Base-by-base conservation (phyloP, 2,113 vertebrate species). In the Trichechus manatus region DNA sequence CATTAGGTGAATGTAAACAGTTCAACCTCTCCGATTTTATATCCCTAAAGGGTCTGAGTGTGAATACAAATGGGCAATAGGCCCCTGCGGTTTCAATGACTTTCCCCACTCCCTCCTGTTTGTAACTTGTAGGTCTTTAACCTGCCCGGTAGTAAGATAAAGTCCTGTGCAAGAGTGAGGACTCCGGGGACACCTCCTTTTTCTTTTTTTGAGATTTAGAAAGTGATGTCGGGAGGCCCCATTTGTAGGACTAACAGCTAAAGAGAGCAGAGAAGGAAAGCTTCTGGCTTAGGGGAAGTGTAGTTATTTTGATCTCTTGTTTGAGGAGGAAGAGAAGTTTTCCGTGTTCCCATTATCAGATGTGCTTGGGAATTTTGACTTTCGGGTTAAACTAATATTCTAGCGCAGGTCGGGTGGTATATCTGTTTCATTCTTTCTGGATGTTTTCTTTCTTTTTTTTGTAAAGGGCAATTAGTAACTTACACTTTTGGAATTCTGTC, bases 31-130 rank as follows among this genome's bases (percentile, higher is more conserved):
- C 85, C 27, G 29, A 93, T 96, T 96, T 97, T 98, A 22, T 92
- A 94, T 96, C 92, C 88, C 94, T 94, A 80, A 93, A 96, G 97
- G 79, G 95, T 87, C 95, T 59, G 85, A 94, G 88, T 15, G 63
- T 96, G 97, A 93, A 97, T 95, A 91, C 96, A 97, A 97, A 94
- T 96, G 96, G 95, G 91, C 87, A 97, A 97, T 97, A 96, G 97
- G 95, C 95, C 95, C 97, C 98, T 97, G 98, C 2, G 83, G 98
- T 97, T 96, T 98, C 94, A 79, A 29, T 96, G 97, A 79, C 96
- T 87, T 64, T 90, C 90, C 89, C 93, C 81, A 83, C 93, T 90
- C 97, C 36, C 5, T 90, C 93, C 47, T 11, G 56, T 68, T 80
- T 95, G 88, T 94, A 94, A 98, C 95, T n/a, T 53, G 95, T 78